Evolutionary conservation across 1,140 invertebrate species (phyloP), one percentile per base, ranked within the genome.

Genomic region (Carposina sasakii): DNA sequence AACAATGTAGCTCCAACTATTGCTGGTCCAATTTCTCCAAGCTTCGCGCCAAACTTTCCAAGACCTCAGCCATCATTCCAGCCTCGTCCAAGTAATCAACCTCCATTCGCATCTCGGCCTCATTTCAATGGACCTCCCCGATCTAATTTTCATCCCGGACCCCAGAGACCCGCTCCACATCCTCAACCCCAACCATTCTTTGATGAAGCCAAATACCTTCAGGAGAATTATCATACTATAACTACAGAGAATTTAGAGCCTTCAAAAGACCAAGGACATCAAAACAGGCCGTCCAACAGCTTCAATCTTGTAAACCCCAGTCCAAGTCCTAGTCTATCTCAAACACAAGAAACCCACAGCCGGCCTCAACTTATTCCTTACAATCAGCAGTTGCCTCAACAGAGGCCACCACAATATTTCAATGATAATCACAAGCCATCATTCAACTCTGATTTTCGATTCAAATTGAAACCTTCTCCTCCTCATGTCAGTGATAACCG

Each of bases 191-290:
- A 75, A 48, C 58, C 53, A 48, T 83, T 63, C 56, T 85, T 86
- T 55, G 82, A 86, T 50, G 85, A 86, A 60, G 66, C 82, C 17
- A 85, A 86, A 70, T 86, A 86, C 53, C 73, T 86, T 48, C 83
- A 86, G 67, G 81, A 86, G 61, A 86, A 86, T 62, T 86, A 86
- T 53, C 85, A 86, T 47, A 86, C 85, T 5, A 86, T 86, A 28
- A 86, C 83, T 26, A 85, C 79, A 6, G 85, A 86, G 47, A 79
- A 86, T 66, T 59, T 85, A 15, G 75, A 85, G 33, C 64, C 71
- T 36, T 65, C 70, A 17, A 82, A 83, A 63, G 72, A 78, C 13
- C 81, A 83, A 59, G 42, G 60, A 21, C 21, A 68, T 12, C 74
- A 75, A 21, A 68, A 58, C 12, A 79, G 75, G 57, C 73, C 57